Evolutionary conservation across 2,797 vertebrate genomes (phyloP).

Genomic region (Rallus crepitans): DNA sequence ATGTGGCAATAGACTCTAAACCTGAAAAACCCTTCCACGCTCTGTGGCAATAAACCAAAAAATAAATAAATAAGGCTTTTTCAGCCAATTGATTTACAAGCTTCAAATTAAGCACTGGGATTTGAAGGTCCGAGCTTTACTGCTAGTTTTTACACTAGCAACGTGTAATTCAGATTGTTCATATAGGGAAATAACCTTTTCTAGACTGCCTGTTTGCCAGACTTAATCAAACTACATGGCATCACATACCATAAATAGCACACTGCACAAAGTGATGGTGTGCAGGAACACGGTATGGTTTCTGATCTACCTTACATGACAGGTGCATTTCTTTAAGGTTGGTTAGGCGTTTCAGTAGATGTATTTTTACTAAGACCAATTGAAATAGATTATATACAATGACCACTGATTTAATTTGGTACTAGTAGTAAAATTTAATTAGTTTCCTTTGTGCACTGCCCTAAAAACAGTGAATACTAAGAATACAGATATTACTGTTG

Average conservation of each 20-base stretch:
- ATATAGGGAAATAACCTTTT: neutral
- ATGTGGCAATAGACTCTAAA: neutral
- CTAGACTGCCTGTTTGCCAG: neutral
- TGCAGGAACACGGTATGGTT: neutral
- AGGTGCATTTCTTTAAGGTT: conserved; percentile 1
- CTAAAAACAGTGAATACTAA: neutral
- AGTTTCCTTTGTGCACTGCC: neutral
- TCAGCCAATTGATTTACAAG: neutral
- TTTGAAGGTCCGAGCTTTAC: neutral
- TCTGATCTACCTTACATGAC: neutral
- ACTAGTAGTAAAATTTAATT: neutral
- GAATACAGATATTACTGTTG: neutral
- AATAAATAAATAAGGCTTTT: neutral
- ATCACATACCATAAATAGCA: neutral
- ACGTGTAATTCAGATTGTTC: neutral
- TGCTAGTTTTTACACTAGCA: neutral
- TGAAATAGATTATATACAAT: neutral
- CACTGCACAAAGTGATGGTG: neutral
- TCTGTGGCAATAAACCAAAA: neutral
- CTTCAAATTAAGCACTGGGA: conserved; percentile 8
- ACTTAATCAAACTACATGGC: conserved; percentile 3
- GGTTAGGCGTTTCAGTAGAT: neutral
- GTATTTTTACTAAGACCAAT: neutral
- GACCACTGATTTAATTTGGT: neutral
- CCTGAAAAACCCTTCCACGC: neutral